These are phyloP conservation scores for Microtus oregoni DNA, from an alignment of 2,113 vertebrate species.

Conservation along the genomic window DNA sequence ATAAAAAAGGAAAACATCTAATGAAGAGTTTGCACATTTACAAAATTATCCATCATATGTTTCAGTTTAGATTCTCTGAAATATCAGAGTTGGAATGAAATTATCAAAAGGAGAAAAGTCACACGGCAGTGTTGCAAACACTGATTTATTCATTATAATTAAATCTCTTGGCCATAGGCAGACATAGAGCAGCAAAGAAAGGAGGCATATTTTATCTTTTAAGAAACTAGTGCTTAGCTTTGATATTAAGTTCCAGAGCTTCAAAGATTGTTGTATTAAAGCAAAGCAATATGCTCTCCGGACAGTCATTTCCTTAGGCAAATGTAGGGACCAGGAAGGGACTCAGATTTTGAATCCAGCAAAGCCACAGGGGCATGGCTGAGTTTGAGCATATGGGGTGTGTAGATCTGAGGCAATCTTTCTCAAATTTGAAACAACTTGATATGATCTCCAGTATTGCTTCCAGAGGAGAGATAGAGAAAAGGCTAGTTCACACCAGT, in stretches of 20 bases:
- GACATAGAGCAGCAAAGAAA: slow-evolving; percentile 72
- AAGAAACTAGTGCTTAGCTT: slow-evolving; percentile 70
- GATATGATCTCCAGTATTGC: background rate
- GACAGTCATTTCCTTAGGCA: slow-evolving; percentile 1
- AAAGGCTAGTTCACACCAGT: background rate
- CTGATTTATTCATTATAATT: slow-evolving; percentile 84
- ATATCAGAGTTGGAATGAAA: slow-evolving; percentile 81
- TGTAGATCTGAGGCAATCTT: background rate
- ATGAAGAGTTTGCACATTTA: slow-evolving; percentile 76
- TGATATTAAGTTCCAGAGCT: slow-evolving; percentile 66
- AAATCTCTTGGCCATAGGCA: slow-evolving; percentile 87
- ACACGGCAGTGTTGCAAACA: slow-evolving; percentile 80
- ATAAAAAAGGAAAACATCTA: slow-evolving; percentile 66
- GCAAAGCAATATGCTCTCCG: slow-evolving; percentile 69
- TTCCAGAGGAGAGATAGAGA: background rate
- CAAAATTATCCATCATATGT: slow-evolving; percentile 80
- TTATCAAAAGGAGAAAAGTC: slow-evolving; percentile 79
- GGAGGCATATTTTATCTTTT: slow-evolving; percentile 75
- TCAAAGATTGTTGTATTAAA: slow-evolving; percentile 75
- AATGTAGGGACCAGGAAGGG: background rate
- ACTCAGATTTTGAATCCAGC: background rate
- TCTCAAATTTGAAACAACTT: background rate
- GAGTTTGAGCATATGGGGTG: too few species aligned
- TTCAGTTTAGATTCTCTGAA: slow-evolving; percentile 85
- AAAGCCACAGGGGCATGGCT: background rate